Conservation (phyloP, 2,888 invertebrate genomes). For the Lasioglossum zephyrum region DNA sequence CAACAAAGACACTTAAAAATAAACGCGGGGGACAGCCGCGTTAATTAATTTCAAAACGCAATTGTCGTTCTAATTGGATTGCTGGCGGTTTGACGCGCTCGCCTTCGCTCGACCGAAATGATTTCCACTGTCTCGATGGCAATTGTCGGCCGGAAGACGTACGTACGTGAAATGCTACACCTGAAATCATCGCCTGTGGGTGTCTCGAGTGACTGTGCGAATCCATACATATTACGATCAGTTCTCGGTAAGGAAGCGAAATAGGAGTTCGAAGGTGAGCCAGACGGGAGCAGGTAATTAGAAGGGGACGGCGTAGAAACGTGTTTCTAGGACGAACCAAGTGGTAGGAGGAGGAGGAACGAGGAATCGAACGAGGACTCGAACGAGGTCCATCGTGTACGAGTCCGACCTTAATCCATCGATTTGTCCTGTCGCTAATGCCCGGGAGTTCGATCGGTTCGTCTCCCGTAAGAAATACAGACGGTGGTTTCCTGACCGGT, state of each 20-base stretch:
- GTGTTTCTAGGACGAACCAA: conserved; percentile 6
- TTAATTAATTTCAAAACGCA: conserved; percentile 50
- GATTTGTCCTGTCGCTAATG: conserved; percentile 59
- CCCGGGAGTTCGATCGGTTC: conserved; percentile 7
- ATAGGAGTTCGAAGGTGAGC: conserved; percentile 19
- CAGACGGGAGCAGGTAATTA: conserved; percentile 44
- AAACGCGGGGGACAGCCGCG: conserved; percentile 5
- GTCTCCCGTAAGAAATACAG: conserved; percentile 46
- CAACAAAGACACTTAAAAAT: conserved; percentile 48
- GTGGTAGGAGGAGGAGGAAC: background rate
- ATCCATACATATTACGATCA: background rate
- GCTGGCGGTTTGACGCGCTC: background rate
- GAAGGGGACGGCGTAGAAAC: conserved; percentile 17
- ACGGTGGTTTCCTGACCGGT: conserved; percentile 25
- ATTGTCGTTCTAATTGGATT: conserved; percentile 35
- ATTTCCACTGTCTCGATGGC: background rate
- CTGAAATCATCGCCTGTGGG: background rate
- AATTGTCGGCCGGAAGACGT: background rate
- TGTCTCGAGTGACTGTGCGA: background rate
- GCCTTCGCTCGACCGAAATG: background rate
- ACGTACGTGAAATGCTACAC: background rate
- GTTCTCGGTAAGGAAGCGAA: conserved; percentile 5
- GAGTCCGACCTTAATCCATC: conserved; percentile 61
- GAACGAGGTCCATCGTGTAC: conserved; percentile 27
- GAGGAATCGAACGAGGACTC: conserved; percentile 28